Percentiles rank a stretch among this genome's conserved stretches.
phyloP scores from a whole-genome alignment of 2,888 invertebrate genomes.

The Litoditis marina region DNA sequence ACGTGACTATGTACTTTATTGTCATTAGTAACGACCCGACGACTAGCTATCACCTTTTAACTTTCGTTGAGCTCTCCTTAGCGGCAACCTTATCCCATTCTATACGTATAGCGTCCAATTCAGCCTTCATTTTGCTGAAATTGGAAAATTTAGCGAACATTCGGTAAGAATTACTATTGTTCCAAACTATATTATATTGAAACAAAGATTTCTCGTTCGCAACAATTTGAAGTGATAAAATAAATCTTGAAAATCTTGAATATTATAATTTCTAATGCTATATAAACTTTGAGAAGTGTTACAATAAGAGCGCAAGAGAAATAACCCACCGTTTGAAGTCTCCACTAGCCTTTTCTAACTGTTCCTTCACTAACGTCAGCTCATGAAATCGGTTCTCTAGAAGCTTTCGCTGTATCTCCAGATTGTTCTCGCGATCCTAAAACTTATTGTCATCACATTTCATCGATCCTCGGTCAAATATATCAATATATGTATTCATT shows the following conservation, averaged over 20 bases:
- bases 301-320: too few species aligned
- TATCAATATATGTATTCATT: too few species aligned
- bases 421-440: constrained; percentile 4
- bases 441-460: neutral
- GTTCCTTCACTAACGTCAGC: constrained; percentile 9
- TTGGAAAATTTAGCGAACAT: neutral
- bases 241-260: too few species aligned
- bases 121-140: constrained; percentile 12
- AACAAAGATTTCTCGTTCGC: neutral
- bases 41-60: constrained; percentile 1
- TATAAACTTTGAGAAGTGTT: too few species aligned
- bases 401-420: constrained; percentile 11
- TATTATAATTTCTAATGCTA: too few species aligned
- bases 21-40: too few species aligned
- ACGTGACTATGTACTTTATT: too few species aligned
- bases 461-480: too few species aligned
- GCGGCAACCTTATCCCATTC: constrained; percentile 15
- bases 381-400: constrained; percentile 14
- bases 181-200: neutral
- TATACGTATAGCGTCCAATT: constrained; percentile 10
- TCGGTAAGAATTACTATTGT: too few species aligned
- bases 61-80: neutral
- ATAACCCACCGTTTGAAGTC: constrained; percentile 12
- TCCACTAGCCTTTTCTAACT: constrained; percentile 10
- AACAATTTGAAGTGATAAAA: too few species aligned